Percentiles rank a stretch among this genome's conserved stretches.
phyloP scores from a whole-genome alignment of 2,888 invertebrate genomes.

The Agrotis puta region DNA sequence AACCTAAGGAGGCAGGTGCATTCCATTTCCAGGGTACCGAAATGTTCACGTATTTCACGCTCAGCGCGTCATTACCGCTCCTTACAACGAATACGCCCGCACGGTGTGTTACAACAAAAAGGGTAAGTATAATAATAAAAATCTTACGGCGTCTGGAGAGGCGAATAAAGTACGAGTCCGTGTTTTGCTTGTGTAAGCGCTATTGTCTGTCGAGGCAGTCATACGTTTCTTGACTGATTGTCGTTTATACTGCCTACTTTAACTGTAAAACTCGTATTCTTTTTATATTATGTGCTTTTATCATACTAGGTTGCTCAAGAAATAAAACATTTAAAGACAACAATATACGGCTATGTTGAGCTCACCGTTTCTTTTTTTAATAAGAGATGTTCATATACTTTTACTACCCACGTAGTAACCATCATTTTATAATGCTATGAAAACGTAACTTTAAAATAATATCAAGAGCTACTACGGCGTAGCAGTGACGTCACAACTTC shows the following conservation, averaged over 20 bases:
- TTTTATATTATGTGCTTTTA: constrained; percentile 30
- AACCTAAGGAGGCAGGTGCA: constrained; percentile 91
- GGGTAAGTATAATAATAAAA: constrained; percentile 88
- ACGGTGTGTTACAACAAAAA: constrained; percentile 82
- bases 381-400: constrained; percentile 32
- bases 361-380: constrained; percentile 27
- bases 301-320: constrained; percentile 9
- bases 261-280: constrained; percentile 36
- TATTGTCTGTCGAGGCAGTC: constrained; percentile 66
- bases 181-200: constrained; percentile 73
- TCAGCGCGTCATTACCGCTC: constrained; percentile 85
- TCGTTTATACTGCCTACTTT: constrained; percentile 53
- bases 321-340: constrained; percentile 39
- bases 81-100: constrained; percentile 78
- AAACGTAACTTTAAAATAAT: constrained; percentile 32
- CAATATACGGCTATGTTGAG: constrained; percentile 30
- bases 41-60: constrained; percentile 90
- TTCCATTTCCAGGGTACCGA: constrained; percentile 88
- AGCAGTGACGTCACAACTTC: constrained; percentile 33
- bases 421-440: constrained; percentile 31
- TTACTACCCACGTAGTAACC: constrained; percentile 14
- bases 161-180: constrained; percentile 77
- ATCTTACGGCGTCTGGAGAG: constrained; percentile 81
- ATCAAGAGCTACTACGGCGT: constrained; percentile 7
- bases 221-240: constrained; percentile 59